These are phyloP conservation scores for Chloroceryle inda DNA, from an alignment of 2,797 vertebrate species.

Conservation along the genomic window DNA sequence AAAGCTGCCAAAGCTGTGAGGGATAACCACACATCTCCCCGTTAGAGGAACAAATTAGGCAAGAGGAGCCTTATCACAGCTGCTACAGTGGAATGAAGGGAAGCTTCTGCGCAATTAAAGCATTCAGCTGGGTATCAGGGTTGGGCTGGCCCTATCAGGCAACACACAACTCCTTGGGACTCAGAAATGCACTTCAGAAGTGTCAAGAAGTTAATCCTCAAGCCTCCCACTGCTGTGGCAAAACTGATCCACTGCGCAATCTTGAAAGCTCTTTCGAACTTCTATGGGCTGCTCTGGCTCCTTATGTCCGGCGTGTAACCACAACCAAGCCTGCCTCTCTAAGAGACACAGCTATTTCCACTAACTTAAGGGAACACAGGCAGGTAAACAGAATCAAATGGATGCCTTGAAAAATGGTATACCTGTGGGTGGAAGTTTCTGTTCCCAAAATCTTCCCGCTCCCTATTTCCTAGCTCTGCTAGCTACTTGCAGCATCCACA, in stretches of 20 bases:
- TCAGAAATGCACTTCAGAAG: not conserved
- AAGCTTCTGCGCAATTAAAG: not conserved
- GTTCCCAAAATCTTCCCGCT: not conserved
- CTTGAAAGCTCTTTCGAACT: not conserved
- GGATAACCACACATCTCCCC: not conserved
- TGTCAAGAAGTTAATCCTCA: not conserved
- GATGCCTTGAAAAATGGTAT: not conserved
- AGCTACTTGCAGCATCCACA: not conserved
- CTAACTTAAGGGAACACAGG: not conserved
- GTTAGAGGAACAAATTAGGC: not conserved
- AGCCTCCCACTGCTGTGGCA: not conserved
- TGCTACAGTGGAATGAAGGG: not conserved
- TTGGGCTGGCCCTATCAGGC: not conserved
- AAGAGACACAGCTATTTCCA: not conserved
- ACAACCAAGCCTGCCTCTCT: accelerated
- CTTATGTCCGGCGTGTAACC: not conserved
- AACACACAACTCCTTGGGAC: not conserved
- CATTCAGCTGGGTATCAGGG: not conserved
- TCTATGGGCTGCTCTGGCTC: not conserved
- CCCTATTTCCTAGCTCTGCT: not conserved
- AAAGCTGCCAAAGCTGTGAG: not conserved
- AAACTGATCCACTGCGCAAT: not conserved
- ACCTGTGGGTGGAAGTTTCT: not conserved
- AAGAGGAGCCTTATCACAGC: not conserved
- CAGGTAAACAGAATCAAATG: not conserved